Base-by-base conservation (phyloP, 2,113 vertebrate genomes). In the Chlorodrepanis virens region DNA sequence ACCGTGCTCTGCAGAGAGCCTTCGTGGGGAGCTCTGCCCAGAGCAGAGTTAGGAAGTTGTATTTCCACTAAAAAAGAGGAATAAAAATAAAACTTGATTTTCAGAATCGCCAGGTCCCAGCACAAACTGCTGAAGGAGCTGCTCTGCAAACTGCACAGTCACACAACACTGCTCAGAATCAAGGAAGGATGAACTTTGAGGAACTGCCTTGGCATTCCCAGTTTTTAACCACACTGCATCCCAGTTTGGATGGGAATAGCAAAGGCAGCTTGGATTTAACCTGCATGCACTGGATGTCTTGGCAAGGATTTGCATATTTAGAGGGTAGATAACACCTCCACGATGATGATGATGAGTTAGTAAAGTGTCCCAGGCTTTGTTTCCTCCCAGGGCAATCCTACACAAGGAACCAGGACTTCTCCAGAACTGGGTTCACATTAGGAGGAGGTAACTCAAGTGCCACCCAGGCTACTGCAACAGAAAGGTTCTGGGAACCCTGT, bases 191-290 rank as follows among this genome's bases (percentile, higher is more conserved):
- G 27, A 42, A 24, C 5, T 57, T 4, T 2, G 42, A 83, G 42
- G 42, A 80, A 50, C 3, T 20, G 3, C 27, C 65, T 61, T 2
- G 3, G 21, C 6, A 31, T 64, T 77, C 64, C 54, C 2, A 0
- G 8, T 31, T 82, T 68, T 79, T 29, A 23, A 39, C 33, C 39
- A n/a, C 10, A 0, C 20, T 12, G 6, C 33, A 45, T 54, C 69
- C 14, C 28, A 2, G 3, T 31, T 1, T 19, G 1, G 21, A 54
- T 29, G 35, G 68, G 0, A 0, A 14, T 0, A 2, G 56, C 56
- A 57, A 47, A 88, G 54, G 50, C n/a, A 50, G 25, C 10, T 12
- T 29, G 17, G 78, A n/a, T 42, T 61, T 35, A 50, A 76, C 21
- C 10, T 22, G 35, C 35, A 35, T 35, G 12, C 13, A 28, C 75